A percentile compares a stretch with the other conserved stretches of the same genome.
phyloP scores from a whole-genome alignment of 2,797 vertebrate genomes.

The Galaxias olidus region DNA sequence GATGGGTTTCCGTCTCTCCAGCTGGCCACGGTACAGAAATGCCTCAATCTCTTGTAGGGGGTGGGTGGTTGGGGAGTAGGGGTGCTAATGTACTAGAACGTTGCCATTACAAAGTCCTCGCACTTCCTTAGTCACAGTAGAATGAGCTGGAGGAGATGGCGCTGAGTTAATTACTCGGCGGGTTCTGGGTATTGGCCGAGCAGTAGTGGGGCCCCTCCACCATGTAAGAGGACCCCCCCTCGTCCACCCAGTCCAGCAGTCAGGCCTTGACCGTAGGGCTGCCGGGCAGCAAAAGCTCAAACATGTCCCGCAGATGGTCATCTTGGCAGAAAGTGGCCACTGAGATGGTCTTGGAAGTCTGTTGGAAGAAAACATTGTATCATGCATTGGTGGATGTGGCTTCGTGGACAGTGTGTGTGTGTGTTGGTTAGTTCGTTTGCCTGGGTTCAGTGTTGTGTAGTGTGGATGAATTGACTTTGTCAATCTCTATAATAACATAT shows the following conservation, averaged over 20 bases:
- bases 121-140: slow-evolving; percentile 67
- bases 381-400: slow-evolving; percentile 34
- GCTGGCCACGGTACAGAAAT: slow-evolving; percentile 33
- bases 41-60: slow-evolving; percentile 33
- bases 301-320: slow-evolving; percentile 46
- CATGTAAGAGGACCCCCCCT: no score
- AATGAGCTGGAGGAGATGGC: slow-evolving; percentile 35
- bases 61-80: background rate
- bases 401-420: background rate
- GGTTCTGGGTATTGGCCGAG: no score
- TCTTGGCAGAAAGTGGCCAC: slow-evolving; percentile 42
- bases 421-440: no score
- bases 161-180: background rate
- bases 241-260: no score
- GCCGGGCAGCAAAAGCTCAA: no score
- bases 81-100: slow-evolving; percentile 61
- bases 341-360: slow-evolving; percentile 55
- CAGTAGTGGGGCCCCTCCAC: slow-evolving; percentile 9
- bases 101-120: slow-evolving; percentile 51
- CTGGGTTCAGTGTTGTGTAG: no score
- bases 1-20: slow-evolving; percentile 28
- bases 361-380: slow-evolving; percentile 54
- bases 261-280: no score
- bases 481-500: no score
- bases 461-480: no score